Base-by-base conservation (phyloP, 2,797 vertebrate genomes). In the Thamnophis elegans region DNA sequence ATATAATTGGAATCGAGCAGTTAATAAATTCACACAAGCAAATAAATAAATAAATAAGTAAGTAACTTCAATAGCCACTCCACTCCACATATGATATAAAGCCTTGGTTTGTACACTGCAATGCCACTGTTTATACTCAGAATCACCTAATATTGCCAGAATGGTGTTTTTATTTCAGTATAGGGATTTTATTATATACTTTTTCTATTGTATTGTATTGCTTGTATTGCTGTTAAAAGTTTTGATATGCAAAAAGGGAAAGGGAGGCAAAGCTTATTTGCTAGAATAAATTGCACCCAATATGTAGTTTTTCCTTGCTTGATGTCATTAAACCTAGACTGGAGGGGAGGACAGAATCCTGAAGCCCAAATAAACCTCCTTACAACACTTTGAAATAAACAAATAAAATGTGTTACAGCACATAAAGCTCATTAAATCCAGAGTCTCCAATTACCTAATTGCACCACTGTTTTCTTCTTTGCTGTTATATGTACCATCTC, bases 61-160 rank as follows among this genome's bases (percentile, higher is more conserved):
- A 68, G n/a, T 25, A 78, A 82, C 20, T 82, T 82, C 36, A 78
- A 78, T 42, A 36, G 32, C 32, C 68, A 82, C 36, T 47, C 20
- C 20, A 25, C 78, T 60, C 10, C 51, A 28, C 82, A 62, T 5
- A 60, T 16, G 36, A 60, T 32, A n/a, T 32, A 92, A 68, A 22
- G 36, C 6, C 60, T 16, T 85, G 90, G 88, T 91, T 92, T 91
- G 73, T 2, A 36, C 1, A 12, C 58, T 91, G n/a, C 58, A 94
- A 92, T 54, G 25, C 16, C 42, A 28, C 42, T 92, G 89, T 95
- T 90, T 88, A 42, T 56, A 91, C 8, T 4, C 16, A 2, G 65
- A 10, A 87, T 20, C n/a, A 7, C 68, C 47, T 90, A 92, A 93
- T 5, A 0, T 91, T 18, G 89, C 0, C 0, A 0, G 13, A 0